Evolutionary conservation across 2,888 invertebrate species (phyloP).

Genomic region (Drosophila basisetae): DNA sequence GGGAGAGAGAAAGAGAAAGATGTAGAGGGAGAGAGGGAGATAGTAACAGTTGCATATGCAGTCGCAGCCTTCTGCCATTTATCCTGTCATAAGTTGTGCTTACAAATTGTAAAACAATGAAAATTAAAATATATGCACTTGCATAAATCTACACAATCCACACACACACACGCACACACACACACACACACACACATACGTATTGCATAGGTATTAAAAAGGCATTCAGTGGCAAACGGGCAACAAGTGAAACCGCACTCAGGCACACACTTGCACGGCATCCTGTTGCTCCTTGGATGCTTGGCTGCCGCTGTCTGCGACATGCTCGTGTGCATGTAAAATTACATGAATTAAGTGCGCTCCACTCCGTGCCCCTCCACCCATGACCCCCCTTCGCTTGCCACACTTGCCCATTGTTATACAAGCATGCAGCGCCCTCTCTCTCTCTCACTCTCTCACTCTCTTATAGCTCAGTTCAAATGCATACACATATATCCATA

Average conservation of each 20-base stretch:
- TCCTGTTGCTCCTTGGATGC: constrained; percentile 73
- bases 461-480: constrained; percentile 43
- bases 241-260: constrained; percentile 78
- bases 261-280: constrained; percentile 61
- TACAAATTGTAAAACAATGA: constrained; percentile 81
- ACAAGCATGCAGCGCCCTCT: constrained; percentile 29
- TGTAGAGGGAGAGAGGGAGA: neutral
- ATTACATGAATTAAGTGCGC: constrained; percentile 81
- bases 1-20: neutral
- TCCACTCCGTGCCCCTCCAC: constrained; percentile 41
- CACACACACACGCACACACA: constrained; percentile 10
- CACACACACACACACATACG: neutral
- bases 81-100: constrained; percentile 80
- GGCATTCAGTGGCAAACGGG: constrained; percentile 61
- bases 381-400: neutral
- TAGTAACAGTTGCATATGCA: constrained; percentile 37
- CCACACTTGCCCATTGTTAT: constrained; percentile 60
- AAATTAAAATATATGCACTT: constrained; percentile 73
- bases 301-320: constrained; percentile 55
- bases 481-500: constrained; percentile 49
- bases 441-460: constrained; percentile 20
- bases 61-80: constrained; percentile 51
- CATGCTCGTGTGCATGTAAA: constrained; percentile 72
- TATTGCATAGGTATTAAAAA: constrained; percentile 45
- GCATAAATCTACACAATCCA: constrained; percentile 66